Evolutionary conservation across 2,113 vertebrate genomes (phyloP), one percentile per base, ranked within the genome.

Genomic region (Corydoras maculifer): DNA sequence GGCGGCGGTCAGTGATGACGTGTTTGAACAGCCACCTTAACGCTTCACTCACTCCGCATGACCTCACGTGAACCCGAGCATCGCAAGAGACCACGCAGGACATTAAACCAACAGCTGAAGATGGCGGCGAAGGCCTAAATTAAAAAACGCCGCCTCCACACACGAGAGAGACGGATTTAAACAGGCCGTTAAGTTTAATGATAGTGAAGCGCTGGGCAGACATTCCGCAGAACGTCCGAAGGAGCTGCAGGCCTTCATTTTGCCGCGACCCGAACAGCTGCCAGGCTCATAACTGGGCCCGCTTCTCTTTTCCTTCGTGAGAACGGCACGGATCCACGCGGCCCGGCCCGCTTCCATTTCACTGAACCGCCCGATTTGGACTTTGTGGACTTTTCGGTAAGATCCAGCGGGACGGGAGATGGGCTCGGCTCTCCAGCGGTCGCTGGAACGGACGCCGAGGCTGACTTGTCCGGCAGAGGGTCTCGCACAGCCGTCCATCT

Each of bases 151-250:
- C 2, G 32, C 11, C 43, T 59, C 43, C 55, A 35, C 29, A 10
- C 18, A 62, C 14, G 31, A 58, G 62, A 65, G 70, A 72, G 62
- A 25, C 25, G 53, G 62, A 61, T 69, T 77, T 64, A 77, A 73
- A 70, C 66, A 73, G 74, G 51, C 75, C 70, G 75, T 75, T 79
- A 76, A 75, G 61, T 72, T 76, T 79, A 79, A 73, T 76, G 70
- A 70, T 61, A 32, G 35, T 70, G 66, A 75, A 73, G 70, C 66
- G 61, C 53, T 61, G 69, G 49, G 14, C 51, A 48, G 43, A 65
- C 51, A 54, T 35, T 30, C 51, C 35, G 66, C 74, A 79, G 48
- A 65, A 32, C 32, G 14, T 73, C 58, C 53, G 70, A 61, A 31
- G 60, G 35, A 77, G 61, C 62, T 48, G 65, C 68, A 76, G 72